Conservation (phyloP, 2,888 invertebrate genomes). For the Caprella mutica region DNA sequence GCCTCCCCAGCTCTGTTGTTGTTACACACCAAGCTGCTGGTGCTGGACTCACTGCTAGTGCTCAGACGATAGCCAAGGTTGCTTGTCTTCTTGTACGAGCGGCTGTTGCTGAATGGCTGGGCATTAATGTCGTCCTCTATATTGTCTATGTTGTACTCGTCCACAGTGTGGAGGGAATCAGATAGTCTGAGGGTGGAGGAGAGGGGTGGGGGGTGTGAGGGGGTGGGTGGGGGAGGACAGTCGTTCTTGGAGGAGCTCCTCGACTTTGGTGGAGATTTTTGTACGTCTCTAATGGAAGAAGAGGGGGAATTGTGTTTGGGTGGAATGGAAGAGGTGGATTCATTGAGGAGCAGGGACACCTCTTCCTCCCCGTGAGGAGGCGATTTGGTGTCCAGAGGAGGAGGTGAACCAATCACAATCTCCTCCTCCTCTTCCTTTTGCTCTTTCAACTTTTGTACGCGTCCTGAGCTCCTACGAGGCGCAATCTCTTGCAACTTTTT, state of each 20-base stretch:
- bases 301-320: background rate
- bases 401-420: background rate
- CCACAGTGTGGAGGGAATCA: background rate
- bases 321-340: background rate
- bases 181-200: slow-evolving; percentile 6
- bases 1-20: background rate
- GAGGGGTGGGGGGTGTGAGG: background rate
- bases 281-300: too few relatives aligned
- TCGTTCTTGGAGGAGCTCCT: too few relatives aligned
- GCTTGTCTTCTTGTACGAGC: too few relatives aligned
- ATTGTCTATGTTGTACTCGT: slow-evolving; percentile 9
- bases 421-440: slow-evolving; percentile 29
- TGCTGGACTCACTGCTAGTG: too few relatives aligned
- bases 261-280: too few relatives aligned
- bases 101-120: too few relatives aligned
- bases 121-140: slow-evolving; percentile 6
- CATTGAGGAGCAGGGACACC: too few relatives aligned
- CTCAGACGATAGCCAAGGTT: too few relatives aligned
- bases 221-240: background rate
- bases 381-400: too few relatives aligned
- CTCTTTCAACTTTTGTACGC: slow-evolving; percentile 32
- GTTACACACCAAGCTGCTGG: too few relatives aligned
- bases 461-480: slow-evolving; percentile 25
- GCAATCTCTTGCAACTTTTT: slow-evolving; percentile 31
- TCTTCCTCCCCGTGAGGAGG: too few relatives aligned